A percentile compares a stretch with the other conserved stretches of the same genome.
phyloP scores from a whole-genome alignment of 2,888 invertebrate genomes.

The Mimumesa dahlbomi region DNA sequence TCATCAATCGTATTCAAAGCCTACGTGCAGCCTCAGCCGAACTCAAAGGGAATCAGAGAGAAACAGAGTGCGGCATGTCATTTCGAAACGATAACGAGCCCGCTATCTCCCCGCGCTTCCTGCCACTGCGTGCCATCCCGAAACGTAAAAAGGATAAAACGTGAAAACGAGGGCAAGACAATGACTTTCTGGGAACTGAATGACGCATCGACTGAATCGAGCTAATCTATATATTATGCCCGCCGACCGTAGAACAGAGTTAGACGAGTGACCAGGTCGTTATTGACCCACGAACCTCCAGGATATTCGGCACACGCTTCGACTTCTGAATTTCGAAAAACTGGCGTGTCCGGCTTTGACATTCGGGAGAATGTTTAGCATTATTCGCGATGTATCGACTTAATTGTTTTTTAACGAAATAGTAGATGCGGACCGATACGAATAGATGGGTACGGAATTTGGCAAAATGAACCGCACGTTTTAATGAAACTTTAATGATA shows the following conservation, averaged over 20 bases:
- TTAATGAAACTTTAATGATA: no score
- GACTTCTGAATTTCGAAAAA: no score
- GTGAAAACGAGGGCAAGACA: constrained; percentile 60
- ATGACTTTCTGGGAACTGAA: constrained; percentile 58
- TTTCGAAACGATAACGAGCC: constrained; percentile 60
- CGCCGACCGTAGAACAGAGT: constrained; percentile 13
- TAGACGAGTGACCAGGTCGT: constrained; percentile 15
- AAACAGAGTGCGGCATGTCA: constrained; percentile 37
- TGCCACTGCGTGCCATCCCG: constrained; percentile 57
- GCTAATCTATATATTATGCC: constrained; percentile 41
- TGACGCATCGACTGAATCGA: constrained; percentile 51
- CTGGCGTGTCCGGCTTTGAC: no score
- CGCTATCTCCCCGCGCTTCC: constrained; percentile 65
- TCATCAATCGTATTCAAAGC: constrained; percentile 2
- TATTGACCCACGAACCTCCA: neutral
- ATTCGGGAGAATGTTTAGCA: no score
- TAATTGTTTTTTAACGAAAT: no score
- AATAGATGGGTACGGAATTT: no score
- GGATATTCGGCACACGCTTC: neutral
- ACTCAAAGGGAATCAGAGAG: constrained; percentile 25
- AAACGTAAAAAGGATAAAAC: constrained; percentile 59
- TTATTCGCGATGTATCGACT: no score
- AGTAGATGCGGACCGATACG: no score
- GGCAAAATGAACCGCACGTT: no score
- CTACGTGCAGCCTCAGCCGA: neutral